Evolutionary conservation across 2,797 vertebrate species (phyloP).

Genomic region (Apogon talboti): DNA sequence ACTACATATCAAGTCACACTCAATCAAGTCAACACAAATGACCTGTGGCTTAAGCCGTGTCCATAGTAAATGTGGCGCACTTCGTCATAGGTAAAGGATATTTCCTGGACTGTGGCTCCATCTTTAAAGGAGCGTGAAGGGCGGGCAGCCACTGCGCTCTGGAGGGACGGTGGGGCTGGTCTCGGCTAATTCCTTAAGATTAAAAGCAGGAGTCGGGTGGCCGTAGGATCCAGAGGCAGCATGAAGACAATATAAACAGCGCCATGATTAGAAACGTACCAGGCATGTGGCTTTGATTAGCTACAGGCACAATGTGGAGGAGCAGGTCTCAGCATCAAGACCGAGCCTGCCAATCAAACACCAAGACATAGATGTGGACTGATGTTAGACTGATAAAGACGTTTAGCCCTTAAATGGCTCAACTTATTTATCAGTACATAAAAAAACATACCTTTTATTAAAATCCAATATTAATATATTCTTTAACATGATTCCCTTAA

Average conservation of each 20-base stretch:
- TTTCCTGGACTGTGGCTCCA: conserved; percentile 39
- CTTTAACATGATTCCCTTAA: conserved; percentile 10
- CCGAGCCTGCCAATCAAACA: conserved; percentile 66
- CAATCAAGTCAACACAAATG: background rate
- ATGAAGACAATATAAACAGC: conserved; percentile 76
- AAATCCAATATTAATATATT: conserved; percentile 12
- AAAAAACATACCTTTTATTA: conserved; percentile 59
- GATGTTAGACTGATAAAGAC: conserved; percentile 42
- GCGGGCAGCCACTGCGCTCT: conserved; percentile 46
- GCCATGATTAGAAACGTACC: conserved; percentile 72
- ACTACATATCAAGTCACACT: conserved; percentile 2
- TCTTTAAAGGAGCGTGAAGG: conserved; percentile 56
- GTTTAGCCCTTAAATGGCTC: conserved; percentile 43
- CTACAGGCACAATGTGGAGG: conserved; percentile 54
- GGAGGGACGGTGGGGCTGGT: conserved; percentile 23
- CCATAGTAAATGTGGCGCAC: background rate
- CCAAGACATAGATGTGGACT: conserved; percentile 27
- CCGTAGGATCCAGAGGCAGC: conserved; percentile 64
- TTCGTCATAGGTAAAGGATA: conserved; percentile 6
- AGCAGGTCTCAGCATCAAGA: conserved; percentile 47
- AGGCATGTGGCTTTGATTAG: conserved; percentile 80
- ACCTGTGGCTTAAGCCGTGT: background rate
- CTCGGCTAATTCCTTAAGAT: conserved; percentile 69
- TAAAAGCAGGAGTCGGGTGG: conserved; percentile 74
- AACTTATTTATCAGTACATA: conserved; percentile 22